phyloP scores from a whole-genome alignment of 1,140 invertebrate genomes.

The Manduca sexta region DNA sequence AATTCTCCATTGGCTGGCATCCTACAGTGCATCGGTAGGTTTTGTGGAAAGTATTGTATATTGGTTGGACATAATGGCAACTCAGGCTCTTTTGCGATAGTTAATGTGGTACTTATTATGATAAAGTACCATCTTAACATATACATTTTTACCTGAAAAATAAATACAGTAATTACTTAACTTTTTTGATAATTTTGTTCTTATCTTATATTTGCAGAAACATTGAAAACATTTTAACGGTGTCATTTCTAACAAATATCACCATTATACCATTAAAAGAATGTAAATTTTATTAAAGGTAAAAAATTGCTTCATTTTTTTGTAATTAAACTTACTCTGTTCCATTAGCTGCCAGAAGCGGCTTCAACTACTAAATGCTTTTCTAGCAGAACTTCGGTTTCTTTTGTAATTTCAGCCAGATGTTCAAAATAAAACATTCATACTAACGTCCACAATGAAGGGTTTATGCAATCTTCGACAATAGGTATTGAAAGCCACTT shows the following conservation, averaged over 20 bases:
- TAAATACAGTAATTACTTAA: no score
- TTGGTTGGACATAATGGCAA: slow-evolving; percentile 53
- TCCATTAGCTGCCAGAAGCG: not conserved
- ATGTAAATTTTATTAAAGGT: no score
- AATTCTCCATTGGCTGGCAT: slow-evolving; percentile 33
- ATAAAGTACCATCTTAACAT: not conserved
- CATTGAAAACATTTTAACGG: no score
- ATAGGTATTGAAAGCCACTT: not conserved
- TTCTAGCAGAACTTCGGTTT: not conserved
- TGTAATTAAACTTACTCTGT: slow-evolving; percentile 1
- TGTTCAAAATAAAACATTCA: not conserved
- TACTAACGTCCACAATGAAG: not conserved
- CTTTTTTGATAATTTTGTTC: no score
- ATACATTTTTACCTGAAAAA: no score
- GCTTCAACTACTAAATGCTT: not conserved
- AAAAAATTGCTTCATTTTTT: no score
- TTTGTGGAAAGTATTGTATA: slow-evolving; percentile 53
- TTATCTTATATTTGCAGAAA: no score
- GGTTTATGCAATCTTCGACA: not conserved
- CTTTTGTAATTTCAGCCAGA: not conserved
- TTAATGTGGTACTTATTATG: slow-evolving; percentile 4
- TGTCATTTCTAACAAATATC: no score
- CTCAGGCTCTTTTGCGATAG: slow-evolving; percentile 19
- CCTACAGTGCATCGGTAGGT: slow-evolving; percentile 58
- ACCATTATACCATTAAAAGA: no score